Evolutionary conservation across 2,888 invertebrate genomes (phyloP), one percentile per base, ranked within the genome.

Genomic region (Melinaea menophilus): DNA sequence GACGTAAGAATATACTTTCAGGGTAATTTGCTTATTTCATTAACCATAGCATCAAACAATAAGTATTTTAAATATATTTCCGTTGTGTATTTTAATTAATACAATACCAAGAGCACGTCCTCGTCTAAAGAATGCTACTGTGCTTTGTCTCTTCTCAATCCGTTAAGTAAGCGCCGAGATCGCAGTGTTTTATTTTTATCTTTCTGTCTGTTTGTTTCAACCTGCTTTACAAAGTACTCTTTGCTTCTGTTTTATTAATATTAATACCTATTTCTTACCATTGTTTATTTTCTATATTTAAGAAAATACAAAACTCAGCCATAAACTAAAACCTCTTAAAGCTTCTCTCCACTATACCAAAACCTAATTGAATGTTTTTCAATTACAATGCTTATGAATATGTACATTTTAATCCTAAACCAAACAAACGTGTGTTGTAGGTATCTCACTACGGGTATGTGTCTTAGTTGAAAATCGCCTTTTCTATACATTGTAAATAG

Each of bases 161-260:
- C 64, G 66, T 68, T 68, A 69, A 69, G 69, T 69, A 69, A 69
- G 66, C 66, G 65, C 62, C 56, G 65, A 62, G 68, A 65, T 66
- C 58, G 61, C 61, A 51, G 64, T 64, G 64, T 62, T 64, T 67
- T 64, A 67, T 69, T 69, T 67, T 66, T 68, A 64, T 63, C 61
- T 66, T 66, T 66, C 59, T 67, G 67, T 64, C 67, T 63, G 68
- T 68, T 68, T 66, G 64, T 62, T 58, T 63, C 64, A 65, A 64
- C 64, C 61, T 65, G 60, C 57, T 64, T 62, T 56, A 57, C 61
- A 69, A 68, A 60, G 64, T 61, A 47, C 60, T 61, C 47, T 47
- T 59, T 60, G 57, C 46, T 55, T 45, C 56, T 60, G 48, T 57
- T 59, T 60, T 60, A 47, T 56, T 56, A 61, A 11, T 48, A 61